Conservation (phyloP, 2,797 vertebrate species). For the Myotis myotis region DNA sequence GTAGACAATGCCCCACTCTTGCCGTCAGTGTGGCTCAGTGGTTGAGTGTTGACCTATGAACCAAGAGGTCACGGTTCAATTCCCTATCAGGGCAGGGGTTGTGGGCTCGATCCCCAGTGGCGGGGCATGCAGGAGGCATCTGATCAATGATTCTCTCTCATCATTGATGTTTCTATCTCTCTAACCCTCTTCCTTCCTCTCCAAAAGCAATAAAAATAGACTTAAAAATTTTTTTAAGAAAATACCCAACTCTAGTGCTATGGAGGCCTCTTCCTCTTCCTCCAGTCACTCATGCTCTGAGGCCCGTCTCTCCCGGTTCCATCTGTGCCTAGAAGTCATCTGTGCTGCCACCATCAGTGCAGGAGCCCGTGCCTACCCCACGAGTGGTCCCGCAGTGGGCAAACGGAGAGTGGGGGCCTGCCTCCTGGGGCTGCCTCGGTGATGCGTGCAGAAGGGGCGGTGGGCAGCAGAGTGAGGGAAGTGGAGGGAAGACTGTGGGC, state of each 20-base stretch:
- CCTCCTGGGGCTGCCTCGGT: neutral
- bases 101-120: too few relatives aligned
- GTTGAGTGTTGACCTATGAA: too few relatives aligned
- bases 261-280: neutral
- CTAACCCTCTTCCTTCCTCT: too few relatives aligned
- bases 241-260: neutral
- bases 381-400: neutral
- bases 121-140: too few relatives aligned
- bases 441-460: neutral
- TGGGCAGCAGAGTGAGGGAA: neutral
- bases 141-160: too few relatives aligned
- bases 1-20: neutral
- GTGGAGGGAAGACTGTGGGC: neutral
- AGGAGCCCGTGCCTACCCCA: neutral
- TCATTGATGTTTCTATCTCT: too few relatives aligned
- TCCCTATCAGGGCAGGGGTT: too few relatives aligned
- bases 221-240: neutral
- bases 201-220: too few relatives aligned
- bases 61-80: too few relatives aligned
- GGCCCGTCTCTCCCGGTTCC: neutral
- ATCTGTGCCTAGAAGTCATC: neutral
- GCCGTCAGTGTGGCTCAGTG: too few relatives aligned
- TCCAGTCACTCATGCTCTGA: neutral
- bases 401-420: neutral
- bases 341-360: rapidly evolving